These are phyloP conservation scores for Oreohelix idahoensis DNA, from an alignment of 1,140 invertebrate species.

Conservation along the genomic window DNA sequence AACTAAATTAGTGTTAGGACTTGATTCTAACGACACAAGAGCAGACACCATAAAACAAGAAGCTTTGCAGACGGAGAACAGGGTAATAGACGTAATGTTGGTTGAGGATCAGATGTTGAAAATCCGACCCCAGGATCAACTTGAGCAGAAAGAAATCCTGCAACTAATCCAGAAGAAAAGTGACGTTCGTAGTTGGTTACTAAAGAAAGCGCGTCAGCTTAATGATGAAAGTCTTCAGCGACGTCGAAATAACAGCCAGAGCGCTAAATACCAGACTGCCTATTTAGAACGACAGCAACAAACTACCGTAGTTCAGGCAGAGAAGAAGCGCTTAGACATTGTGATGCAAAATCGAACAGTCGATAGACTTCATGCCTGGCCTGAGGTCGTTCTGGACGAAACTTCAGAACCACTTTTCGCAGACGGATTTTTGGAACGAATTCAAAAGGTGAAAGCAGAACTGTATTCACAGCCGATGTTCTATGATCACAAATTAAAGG, in stretches of 20 bases:
- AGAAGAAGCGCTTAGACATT: not conserved
- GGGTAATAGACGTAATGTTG: not conserved
- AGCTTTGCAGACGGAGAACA: not conserved
- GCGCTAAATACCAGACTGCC: not conserved
- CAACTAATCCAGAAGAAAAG: not conserved
- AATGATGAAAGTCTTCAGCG: not conserved
- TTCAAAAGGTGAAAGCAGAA: not conserved
- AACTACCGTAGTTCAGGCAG: not conserved
- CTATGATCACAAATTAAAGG: not conserved
- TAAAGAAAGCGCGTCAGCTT: no score
- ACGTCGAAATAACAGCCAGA: not conserved
- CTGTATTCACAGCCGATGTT: not conserved
- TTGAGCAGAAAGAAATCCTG: not conserved
- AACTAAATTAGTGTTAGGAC: not conserved
- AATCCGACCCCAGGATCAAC: not conserved
- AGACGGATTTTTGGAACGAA: slow-evolving; percentile 22
- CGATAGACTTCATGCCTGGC: not conserved
- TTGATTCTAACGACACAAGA: not conserved
- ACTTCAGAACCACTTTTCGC: not conserved
- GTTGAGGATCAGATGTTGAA: not conserved
- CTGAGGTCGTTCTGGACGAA: not conserved
- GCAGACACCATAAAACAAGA: not conserved
- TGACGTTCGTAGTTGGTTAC: not conserved
- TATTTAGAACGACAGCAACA: not conserved
- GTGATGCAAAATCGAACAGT: not conserved